Conservation (phyloP, 2,797 vertebrate species). For the Lophius americanus region DNA sequence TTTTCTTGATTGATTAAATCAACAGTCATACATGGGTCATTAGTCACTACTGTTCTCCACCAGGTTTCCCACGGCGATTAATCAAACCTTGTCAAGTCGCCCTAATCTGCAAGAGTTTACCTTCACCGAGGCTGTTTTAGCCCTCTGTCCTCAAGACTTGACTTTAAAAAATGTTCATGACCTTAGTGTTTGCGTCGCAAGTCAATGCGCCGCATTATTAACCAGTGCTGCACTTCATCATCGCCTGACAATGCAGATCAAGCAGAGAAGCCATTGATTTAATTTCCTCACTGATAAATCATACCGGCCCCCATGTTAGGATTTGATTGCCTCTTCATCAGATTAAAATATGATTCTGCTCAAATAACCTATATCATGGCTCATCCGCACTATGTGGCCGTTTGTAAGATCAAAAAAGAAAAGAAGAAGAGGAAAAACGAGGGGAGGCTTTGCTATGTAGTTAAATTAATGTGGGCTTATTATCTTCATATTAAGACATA, state of each 20-base stretch:
- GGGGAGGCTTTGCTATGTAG: too few species aligned
- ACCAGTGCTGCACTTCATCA: constrained; percentile 46
- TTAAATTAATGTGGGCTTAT: too few species aligned
- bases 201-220: constrained; percentile 28
- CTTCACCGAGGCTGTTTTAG: constrained; percentile 47
- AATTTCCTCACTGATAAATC: constrained; percentile 41
- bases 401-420: constrained; percentile 26
- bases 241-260: constrained; percentile 38
- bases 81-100: constrained; percentile 73
- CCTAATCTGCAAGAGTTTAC: constrained; percentile 56
- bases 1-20: constrained; percentile 77
- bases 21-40: constrained; percentile 68
- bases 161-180: constrained; percentile 39
- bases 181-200: constrained; percentile 35
- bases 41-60: constrained; percentile 71
- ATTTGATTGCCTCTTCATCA: constrained; percentile 30
- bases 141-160: constrained; percentile 36
- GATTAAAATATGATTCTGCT: constrained; percentile 38
- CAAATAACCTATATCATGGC: constrained; percentile 21
- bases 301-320: constrained; percentile 8
- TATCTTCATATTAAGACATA: too few species aligned
- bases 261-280: constrained; percentile 48
- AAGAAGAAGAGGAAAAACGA: too few species aligned
- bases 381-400: constrained; percentile 27
- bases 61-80: constrained; percentile 73